Evolutionary conservation across 2,888 invertebrate species (phyloP), one percentile per base, ranked within the genome.

Genomic region (Drosophila pseudotakahashii): DNA sequence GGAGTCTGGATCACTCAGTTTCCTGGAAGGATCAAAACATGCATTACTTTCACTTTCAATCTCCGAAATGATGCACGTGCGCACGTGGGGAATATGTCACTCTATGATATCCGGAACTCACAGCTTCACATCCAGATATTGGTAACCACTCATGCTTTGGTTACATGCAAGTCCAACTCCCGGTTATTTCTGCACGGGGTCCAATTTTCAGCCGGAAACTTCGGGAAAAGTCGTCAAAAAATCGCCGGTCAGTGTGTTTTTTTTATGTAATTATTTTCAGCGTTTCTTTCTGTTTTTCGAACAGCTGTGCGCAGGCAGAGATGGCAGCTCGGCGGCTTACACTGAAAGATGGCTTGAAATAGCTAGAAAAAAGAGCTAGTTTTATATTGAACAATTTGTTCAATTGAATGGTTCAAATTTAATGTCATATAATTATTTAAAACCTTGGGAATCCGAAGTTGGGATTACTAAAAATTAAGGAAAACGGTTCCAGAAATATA

Each of bases 81-180:
- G 52, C 32, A 34, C 32, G 19, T 14, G 26, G 5, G 14, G 14
- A 7, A 30, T 32, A 3, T 34, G 13, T 3, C n/a, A 9, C 19
- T 30, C 3, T 32, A 4, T 5, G 13, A 9, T 39, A 37, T 41
- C 9, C 16, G 32, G 30, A 34, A 93, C 94, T 93, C 92, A 94
- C 94, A 94, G 91, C 88, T 93, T 91, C 59, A 94, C 91, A 84
- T 94, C 93, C 82, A 94, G 89, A 85, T 94, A 94, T 89, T 92
- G 92, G 88, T 93, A 93, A 79, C 42, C 86, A 69, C 82, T 90
- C 93, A 93, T 92, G 78, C 73, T 80, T 79, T 73, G 63, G 72
- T 77, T 71, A 50, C 47, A 32, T 11, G 45, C 37, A 23, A 9
- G 9, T 16, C 44, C 39, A 50, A 42, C 19, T 39, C 23, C 32